Evolutionary conservation across 2,113 vertebrate genomes (phyloP), one percentile per base, ranked within the genome.

Genomic region (Salminus brasiliensis): DNA sequence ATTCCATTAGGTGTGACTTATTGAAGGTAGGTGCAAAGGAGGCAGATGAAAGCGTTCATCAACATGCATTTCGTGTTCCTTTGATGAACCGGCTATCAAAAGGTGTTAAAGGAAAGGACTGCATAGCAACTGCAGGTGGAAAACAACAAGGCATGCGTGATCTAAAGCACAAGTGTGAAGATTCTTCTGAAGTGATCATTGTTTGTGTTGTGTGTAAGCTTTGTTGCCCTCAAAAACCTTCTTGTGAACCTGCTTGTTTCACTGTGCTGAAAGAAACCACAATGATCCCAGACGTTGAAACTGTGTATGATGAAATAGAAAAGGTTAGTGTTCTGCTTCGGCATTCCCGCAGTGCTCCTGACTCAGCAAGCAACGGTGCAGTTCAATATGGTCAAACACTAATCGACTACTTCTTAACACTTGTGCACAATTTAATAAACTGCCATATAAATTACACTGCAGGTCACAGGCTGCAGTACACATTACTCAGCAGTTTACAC

Each of bases 291-390:
- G n/a, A n/a, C n/a, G n/a, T n/a, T n/a, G n/a, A 62, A 78, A 69
- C 39, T 66, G 47, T 63, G n/a, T 47, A 71, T 78, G 45, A 27
- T 60, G 53, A 78, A 60, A 65, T 70, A 25, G n/a, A 41, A 62
- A 63, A 79, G 49, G 60, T 71, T 68, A 12, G 43, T 41, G 18
- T 62, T 52, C n/a, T 27, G 49, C 68, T 15, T 45, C 1, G 1
- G 43, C 13, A 68, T 79, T 52, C 72, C 29, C 36, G 18, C 52
- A n/a, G 29, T 25, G 60, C 57, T 79, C 45, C 55, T 7, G 32
- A 55, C 47, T 55, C 52, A 53, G 27, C 25, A 60, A 25, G 57
- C 3, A 25, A 60, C 27, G 9, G 27, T 59, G 1, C 55, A 29
- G 27, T 5, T 60, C 57, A 30, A 29, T 27, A 57, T 25, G 25